Conservation (phyloP, 1,140 invertebrate genomes). For the Drosophila busckii region DNA sequence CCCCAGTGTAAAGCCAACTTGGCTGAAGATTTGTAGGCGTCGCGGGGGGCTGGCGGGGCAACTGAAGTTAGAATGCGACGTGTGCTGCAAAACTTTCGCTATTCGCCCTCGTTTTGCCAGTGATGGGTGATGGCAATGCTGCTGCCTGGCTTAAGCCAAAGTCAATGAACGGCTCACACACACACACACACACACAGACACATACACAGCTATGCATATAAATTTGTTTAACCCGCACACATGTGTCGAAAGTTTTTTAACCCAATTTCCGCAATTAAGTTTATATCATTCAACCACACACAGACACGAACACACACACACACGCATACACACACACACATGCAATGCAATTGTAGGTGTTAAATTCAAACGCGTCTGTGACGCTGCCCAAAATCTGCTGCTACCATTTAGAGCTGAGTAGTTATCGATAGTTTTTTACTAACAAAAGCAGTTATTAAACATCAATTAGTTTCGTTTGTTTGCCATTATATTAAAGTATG, state of each 20-base stretch:
- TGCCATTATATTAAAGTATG: too few species aligned
- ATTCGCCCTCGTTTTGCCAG: conserved; percentile 50
- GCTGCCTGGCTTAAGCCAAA: conserved; percentile 60
- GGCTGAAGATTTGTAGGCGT: conserved; percentile 11
- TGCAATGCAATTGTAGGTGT: too few species aligned
- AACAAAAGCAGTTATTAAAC: too few species aligned
- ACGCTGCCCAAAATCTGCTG: too few species aligned
- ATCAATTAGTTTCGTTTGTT: too few species aligned
- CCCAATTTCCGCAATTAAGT: conserved; percentile 76
- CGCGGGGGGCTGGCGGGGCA: background rate
- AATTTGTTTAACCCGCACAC: conserved; percentile 75
- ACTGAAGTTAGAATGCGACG: conserved; percentile 30
- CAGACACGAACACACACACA: too few species aligned
- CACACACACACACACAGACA: background rate
- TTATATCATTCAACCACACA: conserved; percentile 64
- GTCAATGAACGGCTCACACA: conserved; percentile 56
- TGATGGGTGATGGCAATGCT: conserved; percentile 51
- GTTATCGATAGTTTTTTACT: too few species aligned
- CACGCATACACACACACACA: too few species aligned
- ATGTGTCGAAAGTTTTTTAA: conserved; percentile 75
- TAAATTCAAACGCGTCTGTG: too few species aligned
- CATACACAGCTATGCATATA: conserved; percentile 34
- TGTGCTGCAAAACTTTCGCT: conserved; percentile 62
- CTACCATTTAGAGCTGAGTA: too few species aligned
- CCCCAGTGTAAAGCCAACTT: too few species aligned